Evolutionary conservation across 1,140 invertebrate genomes (phyloP).

Genomic region (Drosophila nasuta): DNA sequence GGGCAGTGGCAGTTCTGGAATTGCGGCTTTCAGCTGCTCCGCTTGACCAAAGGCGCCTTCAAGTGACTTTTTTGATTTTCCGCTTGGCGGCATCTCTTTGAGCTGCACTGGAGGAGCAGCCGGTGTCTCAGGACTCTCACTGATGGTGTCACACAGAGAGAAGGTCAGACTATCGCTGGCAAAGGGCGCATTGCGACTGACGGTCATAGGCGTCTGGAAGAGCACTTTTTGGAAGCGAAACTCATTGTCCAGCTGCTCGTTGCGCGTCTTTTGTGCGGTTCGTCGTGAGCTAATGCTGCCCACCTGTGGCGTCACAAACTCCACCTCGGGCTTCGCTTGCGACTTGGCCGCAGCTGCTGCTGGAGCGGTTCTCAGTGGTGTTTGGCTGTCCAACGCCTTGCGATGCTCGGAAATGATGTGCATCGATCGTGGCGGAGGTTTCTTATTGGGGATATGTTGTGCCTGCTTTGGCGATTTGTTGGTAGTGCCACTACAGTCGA

Average conservation of each 20-base stretch:
- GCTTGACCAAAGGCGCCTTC: conserved; percentile 60
- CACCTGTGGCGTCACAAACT: conserved; percentile 79
- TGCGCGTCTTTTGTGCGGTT: conserved; percentile 52
- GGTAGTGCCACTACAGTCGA: conserved; percentile 52
- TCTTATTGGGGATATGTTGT: conserved; percentile 22
- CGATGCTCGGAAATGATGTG: conserved; percentile 54
- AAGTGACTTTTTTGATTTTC: conserved; percentile 70
- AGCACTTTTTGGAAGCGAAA: conserved; percentile 82
- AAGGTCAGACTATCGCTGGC: conserved; percentile 70
- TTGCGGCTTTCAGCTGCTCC: conserved; percentile 12
- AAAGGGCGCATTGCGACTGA: conserved; percentile 63
- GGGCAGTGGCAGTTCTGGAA: conserved; percentile 5
- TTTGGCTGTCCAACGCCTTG: conserved; percentile 50
- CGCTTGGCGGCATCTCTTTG: conserved; percentile 2
- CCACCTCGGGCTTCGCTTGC: conserved; percentile 44
- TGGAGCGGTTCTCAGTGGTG: conserved; percentile 49
- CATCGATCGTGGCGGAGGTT: conserved; percentile 36
- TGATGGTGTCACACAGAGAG: conserved; percentile 79
- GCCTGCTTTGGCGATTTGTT: conserved; percentile 30
- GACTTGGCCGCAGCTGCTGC: conserved; percentile 21
- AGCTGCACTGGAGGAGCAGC: conserved; percentile 22
- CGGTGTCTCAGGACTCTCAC: conserved; percentile 61
- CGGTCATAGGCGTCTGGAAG: conserved; percentile 81
- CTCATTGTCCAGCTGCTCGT: conserved; percentile 57
- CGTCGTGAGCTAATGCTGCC: conserved; percentile 35